A percentile compares a stretch with the other conserved stretches of the same genome.
phyloP scores from a whole-genome alignment of 2,888 invertebrate species.

The Scaptomyza reducta region DNA sequence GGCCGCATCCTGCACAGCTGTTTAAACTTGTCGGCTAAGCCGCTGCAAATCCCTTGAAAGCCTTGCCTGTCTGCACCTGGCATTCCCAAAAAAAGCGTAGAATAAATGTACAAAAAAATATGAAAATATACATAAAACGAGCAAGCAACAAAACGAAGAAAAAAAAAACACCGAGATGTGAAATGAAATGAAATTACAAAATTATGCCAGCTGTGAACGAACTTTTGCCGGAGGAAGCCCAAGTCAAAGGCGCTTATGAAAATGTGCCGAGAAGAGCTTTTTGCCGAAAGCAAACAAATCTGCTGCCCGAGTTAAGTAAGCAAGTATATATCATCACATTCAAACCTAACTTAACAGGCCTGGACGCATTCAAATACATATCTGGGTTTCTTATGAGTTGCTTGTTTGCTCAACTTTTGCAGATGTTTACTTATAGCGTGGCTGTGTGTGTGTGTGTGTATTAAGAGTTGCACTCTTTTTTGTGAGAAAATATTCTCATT shows the following conservation, averaged over 20 bases:
- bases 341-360: constrained; percentile 7
- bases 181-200: constrained; percentile 73
- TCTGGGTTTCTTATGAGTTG: neutral
- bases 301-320: constrained; percentile 41
- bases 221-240: constrained; percentile 25
- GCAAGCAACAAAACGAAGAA: constrained; percentile 4
- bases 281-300: constrained; percentile 49
- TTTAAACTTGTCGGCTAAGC: constrained; percentile 71
- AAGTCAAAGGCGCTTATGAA: constrained; percentile 59
- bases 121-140: constrained; percentile 14
- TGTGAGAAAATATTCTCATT: constrained; percentile 24
- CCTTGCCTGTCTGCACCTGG: constrained; percentile 72
- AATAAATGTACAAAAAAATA: constrained; percentile 34
- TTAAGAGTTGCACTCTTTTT: constrained; percentile 34
- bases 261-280: constrained; percentile 29
- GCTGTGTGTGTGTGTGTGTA: constrained; percentile 10
- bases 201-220: constrained; percentile 71
- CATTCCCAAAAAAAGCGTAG: constrained; percentile 25
- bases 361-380: constrained; percentile 4
- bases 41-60: constrained; percentile 70
- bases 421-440: constrained; percentile 10
- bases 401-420: neutral
- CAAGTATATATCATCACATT: constrained; percentile 11
- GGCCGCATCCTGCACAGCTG: constrained; percentile 55
- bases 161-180: constrained; percentile 17